These are phyloP conservation scores for Notechis scutatus DNA, from an alignment of 2,113 vertebrate genomes.

Conservation along the genomic window DNA sequence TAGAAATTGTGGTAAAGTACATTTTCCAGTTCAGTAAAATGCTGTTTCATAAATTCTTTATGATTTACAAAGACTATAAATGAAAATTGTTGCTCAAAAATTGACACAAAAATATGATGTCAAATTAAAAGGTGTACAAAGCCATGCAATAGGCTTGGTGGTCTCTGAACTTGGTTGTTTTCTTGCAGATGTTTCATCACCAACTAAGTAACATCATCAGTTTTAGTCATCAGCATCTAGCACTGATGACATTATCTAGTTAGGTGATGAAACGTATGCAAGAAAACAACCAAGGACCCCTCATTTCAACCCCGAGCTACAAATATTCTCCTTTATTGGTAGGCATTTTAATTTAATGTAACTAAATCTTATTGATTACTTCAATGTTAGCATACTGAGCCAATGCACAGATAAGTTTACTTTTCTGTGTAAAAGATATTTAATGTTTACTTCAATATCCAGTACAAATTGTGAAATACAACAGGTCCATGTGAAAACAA, in stretches of 20 bases:
- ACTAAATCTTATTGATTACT: conserved; percentile 40
- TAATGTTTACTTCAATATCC: conserved; percentile 47
- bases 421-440: conserved; percentile 60
- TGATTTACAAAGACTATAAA: not conserved
- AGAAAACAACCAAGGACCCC: not conserved
- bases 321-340: not conserved
- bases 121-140: not conserved
- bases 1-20: not conserved
- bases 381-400: conserved; percentile 47
- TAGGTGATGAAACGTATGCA: not conserved
- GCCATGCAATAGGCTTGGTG: not conserved
- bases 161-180: not conserved
- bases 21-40: not conserved
- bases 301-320: not conserved
- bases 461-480: conserved; percentile 66
- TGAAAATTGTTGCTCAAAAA: not conserved
- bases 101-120: not conserved
- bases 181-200: not conserved
- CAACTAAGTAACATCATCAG: not conserved
- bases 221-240: not conserved
- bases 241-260: not conserved
- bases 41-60: not conserved
- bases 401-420: conserved; percentile 54
- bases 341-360: conserved; percentile 30
- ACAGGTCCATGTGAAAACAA: conserved; percentile 63